Evolutionary conservation across 2,797 vertebrate genomes (phyloP), one percentile per base, ranked within the genome.

Genomic region (Clarias laeviceps): DNA sequence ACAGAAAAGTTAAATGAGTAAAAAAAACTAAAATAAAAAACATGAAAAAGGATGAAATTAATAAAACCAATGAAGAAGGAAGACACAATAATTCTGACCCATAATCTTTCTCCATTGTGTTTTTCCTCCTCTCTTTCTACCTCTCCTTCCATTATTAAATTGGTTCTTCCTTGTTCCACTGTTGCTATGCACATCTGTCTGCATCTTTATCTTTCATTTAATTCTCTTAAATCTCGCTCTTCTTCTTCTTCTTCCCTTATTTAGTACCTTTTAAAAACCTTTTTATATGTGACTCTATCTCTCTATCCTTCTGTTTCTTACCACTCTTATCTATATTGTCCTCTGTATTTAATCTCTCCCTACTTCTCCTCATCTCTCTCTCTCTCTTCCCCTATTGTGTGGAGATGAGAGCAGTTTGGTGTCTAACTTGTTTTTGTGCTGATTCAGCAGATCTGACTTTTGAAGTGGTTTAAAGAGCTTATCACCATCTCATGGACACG

Each of bases 391-490:
- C 22, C 59, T 54, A 7, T 74, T n/a, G 8, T 27, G 40, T 27
- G 14, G 45, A 56, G 73, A 57, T 76, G 27, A 76, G 17, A 57
- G 50, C 27, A 22, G 73, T 57, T 32, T 57, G 54, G 54, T 57
- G 73, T 74, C 45, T 74, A 12, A n/a, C 24, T 50, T 74, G 45
- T 54, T 40, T 40, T 40, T 40, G 68, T 1, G 50, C 73, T 57
- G 50, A 18, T 32, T 76, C 73, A 57, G 73, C 73, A 76, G 27
- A 56, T 77, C 18, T 22, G 54, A 78, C 22, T 20, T 74, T 61
- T 56, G 59, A 78, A 78, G 29, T 61, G 2, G 29, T 59, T 34
- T 5, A 0, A 32, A 32, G n/a, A 59, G 34, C 29, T 29, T 62
- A 15, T 62, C 32, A 14, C 20, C 1, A 57, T 22, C 54, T 29